phyloP scores from a whole-genome alignment of 2,113 vertebrate genomes.

The Calidris pygmaea region DNA sequence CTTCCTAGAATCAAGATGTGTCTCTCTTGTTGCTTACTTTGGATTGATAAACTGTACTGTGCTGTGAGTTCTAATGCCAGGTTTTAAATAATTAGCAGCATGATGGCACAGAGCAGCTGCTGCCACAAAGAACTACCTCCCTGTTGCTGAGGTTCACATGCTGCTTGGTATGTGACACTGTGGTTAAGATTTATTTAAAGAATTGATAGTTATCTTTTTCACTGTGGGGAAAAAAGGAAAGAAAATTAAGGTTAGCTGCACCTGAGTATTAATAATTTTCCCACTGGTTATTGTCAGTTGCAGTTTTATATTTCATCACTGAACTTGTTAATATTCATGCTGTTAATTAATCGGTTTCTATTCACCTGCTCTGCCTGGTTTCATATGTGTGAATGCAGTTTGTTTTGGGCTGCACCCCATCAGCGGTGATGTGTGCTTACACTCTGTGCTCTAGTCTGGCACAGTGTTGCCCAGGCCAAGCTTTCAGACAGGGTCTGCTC shows the following conservation, averaged over 20 bases:
- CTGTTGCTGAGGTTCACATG: background rate
- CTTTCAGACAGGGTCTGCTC: background rate
- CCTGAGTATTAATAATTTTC: slow-evolving; percentile 1
- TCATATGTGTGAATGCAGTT: background rate
- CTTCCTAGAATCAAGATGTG: background rate
- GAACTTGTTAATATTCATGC: background rate
- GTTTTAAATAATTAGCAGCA: background rate
- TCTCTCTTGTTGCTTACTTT: background rate
- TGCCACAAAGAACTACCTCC: background rate
- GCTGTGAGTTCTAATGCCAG: background rate
- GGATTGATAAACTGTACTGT: background rate
- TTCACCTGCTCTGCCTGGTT: background rate
- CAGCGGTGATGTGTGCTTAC: background rate
- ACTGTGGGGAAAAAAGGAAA: background rate
- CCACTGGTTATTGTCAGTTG: slow-evolving; percentile 27
- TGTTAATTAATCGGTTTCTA: slow-evolving; percentile 9
- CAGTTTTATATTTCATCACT: slow-evolving; percentile 16
- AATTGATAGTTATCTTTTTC: slow-evolving; percentile 13
- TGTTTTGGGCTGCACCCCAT: background rate
- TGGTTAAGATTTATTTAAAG: slow-evolving; percentile 39
- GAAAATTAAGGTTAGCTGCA: background rate
- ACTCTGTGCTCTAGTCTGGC: background rate
- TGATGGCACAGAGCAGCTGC: background rate
- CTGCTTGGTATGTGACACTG: background rate
- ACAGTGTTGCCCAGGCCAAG: background rate